phyloP scores from a whole-genome alignment of 2,113 vertebrate species.

The Chitala chitala region DNA sequence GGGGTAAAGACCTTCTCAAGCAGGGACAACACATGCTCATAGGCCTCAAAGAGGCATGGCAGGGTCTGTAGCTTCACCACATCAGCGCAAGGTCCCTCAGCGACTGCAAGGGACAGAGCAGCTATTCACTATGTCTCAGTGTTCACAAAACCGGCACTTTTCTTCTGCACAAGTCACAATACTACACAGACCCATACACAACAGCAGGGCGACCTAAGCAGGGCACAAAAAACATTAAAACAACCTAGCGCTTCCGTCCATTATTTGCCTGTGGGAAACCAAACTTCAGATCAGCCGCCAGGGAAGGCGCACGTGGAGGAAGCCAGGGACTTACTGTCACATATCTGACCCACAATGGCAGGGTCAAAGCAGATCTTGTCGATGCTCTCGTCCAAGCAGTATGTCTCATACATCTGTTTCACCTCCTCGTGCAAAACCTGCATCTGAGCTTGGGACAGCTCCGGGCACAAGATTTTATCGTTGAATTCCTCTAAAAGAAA shows the following conservation, averaged over 20 bases:
- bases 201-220: not conserved
- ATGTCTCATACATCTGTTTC: slow-evolving; percentile 81
- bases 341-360: slow-evolving; percentile 86
- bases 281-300: too few relatives aligned
- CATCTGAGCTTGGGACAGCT: slow-evolving; percentile 79
- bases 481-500: slow-evolving; percentile 86
- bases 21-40: slow-evolving; percentile 89
- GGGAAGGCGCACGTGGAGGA: too few relatives aligned
- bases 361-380: slow-evolving; percentile 92
- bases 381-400: slow-evolving; percentile 89
- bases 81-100: slow-evolving; percentile 69
- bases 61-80: slow-evolving; percentile 91
- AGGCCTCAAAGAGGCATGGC: slow-evolving; percentile 89
- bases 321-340: slow-evolving; percentile 66
- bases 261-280: too few relatives aligned
- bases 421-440: slow-evolving; percentile 79
- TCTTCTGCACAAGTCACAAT: too few relatives aligned
- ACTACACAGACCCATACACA: too few relatives aligned
- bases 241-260: too few relatives aligned
- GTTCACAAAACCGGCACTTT: too few relatives aligned
- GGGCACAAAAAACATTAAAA: not conserved
- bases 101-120: slow-evolving; percentile 27
- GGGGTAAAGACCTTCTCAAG: slow-evolving; percentile 92
- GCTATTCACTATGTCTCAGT: too few relatives aligned
- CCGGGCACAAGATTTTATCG: slow-evolving; percentile 83